Evolutionary conservation across 1,140 invertebrate genomes (phyloP).

Genomic region (Oncopodura yosiiana): DNA sequence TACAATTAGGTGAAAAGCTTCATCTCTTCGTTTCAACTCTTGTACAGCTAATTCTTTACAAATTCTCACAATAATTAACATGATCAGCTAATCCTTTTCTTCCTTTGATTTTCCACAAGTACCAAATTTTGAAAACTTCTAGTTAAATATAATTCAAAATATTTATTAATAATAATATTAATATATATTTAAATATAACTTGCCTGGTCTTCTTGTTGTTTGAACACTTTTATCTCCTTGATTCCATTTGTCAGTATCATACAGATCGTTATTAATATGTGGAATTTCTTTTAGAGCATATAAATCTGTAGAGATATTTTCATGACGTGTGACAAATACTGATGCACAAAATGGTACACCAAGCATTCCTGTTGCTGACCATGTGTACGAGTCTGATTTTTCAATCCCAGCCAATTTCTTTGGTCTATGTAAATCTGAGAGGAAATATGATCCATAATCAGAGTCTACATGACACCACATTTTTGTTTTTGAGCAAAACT

Average conservation of each 20-base stretch:
- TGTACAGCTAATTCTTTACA: not conserved
- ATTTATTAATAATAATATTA: too few species aligned
- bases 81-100: slow-evolving; percentile 12
- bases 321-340: not conserved
- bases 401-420: slow-evolving; percentile 17
- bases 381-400: slow-evolving; percentile 15
- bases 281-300: slow-evolving; percentile 8
- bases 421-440: not conserved
- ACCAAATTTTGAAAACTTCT: slow-evolving; percentile 50
- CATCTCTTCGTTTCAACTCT: too few species aligned
- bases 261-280: not conserved
- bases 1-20: too few species aligned
- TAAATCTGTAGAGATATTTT: not conserved
- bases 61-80: slow-evolving; percentile 7
- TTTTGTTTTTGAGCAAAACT: slow-evolving; percentile 8
- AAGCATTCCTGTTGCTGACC: slow-evolving; percentile 8
- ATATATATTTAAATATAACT: too few species aligned
- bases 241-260: slow-evolving; percentile 41
- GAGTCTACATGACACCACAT: slow-evolving; percentile 28
- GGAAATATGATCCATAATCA: slow-evolving; percentile 10
- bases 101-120: slow-evolving; percentile 47
- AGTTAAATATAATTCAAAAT: too few species aligned
- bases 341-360: not conserved
- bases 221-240: slow-evolving; percentile 50
- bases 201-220: slow-evolving; percentile 47